Conservation (phyloP, 2,888 invertebrate species). For the Drosophila macrothrix region DNA sequence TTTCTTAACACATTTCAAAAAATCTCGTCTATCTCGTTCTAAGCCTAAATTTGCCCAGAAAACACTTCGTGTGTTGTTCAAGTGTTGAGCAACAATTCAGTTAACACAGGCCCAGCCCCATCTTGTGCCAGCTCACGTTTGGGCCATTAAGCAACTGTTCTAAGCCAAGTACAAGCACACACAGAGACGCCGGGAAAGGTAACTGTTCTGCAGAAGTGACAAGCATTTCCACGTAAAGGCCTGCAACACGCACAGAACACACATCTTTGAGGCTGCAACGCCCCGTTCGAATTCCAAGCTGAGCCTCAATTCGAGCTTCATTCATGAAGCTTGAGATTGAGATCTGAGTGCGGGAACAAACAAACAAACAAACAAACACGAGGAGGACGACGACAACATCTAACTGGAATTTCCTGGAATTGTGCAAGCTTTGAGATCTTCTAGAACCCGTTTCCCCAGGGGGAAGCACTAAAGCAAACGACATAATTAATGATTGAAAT, state of each 20-base stretch:
- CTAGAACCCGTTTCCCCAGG: slow-evolving; percentile 49
- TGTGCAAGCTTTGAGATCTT: slow-evolving; percentile 52
- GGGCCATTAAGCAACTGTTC: slow-evolving; percentile 58
- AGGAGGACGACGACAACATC: slow-evolving; percentile 36
- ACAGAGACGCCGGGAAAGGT: slow-evolving; percentile 32
- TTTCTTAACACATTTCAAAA: background rate
- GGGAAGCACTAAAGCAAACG: background rate
- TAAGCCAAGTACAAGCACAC: slow-evolving; percentile 22
- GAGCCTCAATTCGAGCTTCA: slow-evolving; percentile 51
- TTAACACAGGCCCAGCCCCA: slow-evolving; percentile 13
- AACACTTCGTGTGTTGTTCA: slow-evolving; percentile 7
- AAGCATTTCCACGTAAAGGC: slow-evolving; percentile 58
- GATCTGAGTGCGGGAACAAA: slow-evolving; percentile 54
- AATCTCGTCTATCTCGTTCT: background rate
- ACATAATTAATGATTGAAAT: slow-evolving; percentile 73
- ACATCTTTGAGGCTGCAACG: slow-evolving; percentile 16
- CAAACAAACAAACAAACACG: slow-evolving; percentile 11
- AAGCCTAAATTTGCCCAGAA: background rate
- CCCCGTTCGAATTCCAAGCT: slow-evolving; percentile 9
- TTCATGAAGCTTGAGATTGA: slow-evolving; percentile 65
- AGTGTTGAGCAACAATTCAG: slow-evolving; percentile 11
- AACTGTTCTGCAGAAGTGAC: slow-evolving; percentile 70
- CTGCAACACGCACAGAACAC: slow-evolving; percentile 27
- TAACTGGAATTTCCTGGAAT: slow-evolving; percentile 66
- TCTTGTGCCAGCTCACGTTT: slow-evolving; percentile 64